Conservation (phyloP, 2,888 invertebrate genomes). For the Caenorhabditis drosophilae region DNA sequence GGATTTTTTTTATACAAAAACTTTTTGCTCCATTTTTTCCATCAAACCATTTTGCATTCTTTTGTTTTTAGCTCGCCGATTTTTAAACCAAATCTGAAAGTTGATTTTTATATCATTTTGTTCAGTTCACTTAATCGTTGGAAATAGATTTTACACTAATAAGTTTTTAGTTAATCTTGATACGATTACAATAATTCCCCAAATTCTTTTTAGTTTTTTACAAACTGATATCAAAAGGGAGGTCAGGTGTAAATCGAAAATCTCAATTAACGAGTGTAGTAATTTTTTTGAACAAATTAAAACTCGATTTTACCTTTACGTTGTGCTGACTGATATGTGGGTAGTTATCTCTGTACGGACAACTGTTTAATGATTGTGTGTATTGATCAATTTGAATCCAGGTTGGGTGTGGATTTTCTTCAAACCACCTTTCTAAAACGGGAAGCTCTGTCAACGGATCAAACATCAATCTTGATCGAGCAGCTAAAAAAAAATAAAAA, state of each 20-base stretch:
- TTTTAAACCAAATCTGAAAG: conserved; percentile 83
- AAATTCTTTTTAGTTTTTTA: too few species aligned
- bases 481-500: conserved; percentile 33
- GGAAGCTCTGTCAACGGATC: conserved; percentile 96
- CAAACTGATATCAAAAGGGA: too few species aligned
- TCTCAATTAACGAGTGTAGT: too few species aligned
- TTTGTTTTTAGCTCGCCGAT: conserved; percentile 96
- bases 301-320: conserved; percentile 76
- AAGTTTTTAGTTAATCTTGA: too few species aligned
- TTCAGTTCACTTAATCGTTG: too few species aligned
- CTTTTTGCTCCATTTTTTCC: conserved; percentile 28
- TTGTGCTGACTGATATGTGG: conserved; percentile 98
- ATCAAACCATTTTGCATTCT: conserved; percentile 74
- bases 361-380: conserved; percentile 93
- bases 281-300: too few species aligned
- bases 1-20: conserved; percentile 22
- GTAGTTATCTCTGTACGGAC: conserved; percentile 93
- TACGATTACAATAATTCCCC: too few species aligned
- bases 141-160: background rate
- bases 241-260: too few species aligned
- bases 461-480: conserved; percentile 93
- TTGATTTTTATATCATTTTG: too few species aligned
- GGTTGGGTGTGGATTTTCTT: conserved; percentile 95
- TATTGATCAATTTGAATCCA: conserved; percentile 96
- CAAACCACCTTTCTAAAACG: conserved; percentile 80